Evolutionary conservation across 2,113 vertebrate genomes (phyloP).

Genomic region (Accipiter cooperii): DNA sequence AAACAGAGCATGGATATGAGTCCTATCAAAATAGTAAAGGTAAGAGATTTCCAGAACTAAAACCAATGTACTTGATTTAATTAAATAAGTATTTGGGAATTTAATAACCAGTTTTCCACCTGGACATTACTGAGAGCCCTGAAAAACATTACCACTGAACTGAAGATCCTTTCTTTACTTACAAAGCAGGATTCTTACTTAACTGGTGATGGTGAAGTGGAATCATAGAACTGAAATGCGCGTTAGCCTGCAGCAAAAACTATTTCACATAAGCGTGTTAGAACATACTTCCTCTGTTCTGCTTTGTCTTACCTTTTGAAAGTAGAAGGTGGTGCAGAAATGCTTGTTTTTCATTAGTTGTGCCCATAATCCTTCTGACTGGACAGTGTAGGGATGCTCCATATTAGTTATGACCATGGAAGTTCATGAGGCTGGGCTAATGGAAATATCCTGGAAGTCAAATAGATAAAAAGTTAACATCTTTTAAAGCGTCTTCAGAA

Average conservation of each 20-base stretch:
- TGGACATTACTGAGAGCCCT: background rate
- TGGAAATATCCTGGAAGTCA: background rate
- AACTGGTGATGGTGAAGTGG: background rate
- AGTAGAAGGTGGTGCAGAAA: background rate
- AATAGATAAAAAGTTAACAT: background rate
- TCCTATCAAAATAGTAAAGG: slow-evolving; percentile 99
- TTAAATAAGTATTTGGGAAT: background rate
- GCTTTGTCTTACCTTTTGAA: background rate
- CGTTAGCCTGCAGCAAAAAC: background rate
- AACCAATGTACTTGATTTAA: background rate
- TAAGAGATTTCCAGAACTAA: slow-evolving; percentile 25
- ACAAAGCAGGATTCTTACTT: background rate
- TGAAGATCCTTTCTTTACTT: background rate
- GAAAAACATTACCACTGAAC: background rate
- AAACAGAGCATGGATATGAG: slow-evolving; percentile 99
- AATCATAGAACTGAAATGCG: background rate
- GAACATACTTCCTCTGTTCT: background rate
- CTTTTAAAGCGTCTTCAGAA: background rate
- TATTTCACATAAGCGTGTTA: background rate
- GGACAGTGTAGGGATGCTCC: background rate
- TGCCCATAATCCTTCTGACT: background rate
- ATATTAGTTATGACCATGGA: fast-evolving
- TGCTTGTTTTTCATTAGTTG: background rate
- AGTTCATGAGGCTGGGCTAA: background rate
- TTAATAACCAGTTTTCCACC: background rate